phyloP scores from a whole-genome alignment of 2,797 vertebrate genomes.

The Avahi laniger region DNA sequence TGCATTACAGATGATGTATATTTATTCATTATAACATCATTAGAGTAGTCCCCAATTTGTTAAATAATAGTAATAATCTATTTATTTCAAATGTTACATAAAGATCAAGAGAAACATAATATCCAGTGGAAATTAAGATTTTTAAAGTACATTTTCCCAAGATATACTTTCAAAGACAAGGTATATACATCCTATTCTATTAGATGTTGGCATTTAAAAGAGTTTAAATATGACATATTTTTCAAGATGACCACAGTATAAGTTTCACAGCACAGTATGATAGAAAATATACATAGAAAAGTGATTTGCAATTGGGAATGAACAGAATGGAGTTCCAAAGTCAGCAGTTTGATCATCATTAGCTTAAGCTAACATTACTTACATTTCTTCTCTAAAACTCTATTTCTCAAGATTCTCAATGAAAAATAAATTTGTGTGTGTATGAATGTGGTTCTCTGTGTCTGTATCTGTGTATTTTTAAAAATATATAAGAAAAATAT shows the following conservation, averaged over 20 bases:
- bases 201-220: not conserved
- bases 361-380: not conserved
- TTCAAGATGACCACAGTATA: not conserved
- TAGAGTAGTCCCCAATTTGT: slow-evolving; percentile 71
- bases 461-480: not conserved
- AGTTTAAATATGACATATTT: not conserved
- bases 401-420: not conserved
- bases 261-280: not conserved
- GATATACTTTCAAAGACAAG: not conserved
- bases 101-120: not conserved
- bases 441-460: not conserved
- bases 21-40: slow-evolving; percentile 72
- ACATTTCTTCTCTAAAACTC: not conserved
- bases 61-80: not conserved
- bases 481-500: not conserved
- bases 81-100: not conserved
- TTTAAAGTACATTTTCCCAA: not conserved
- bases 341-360: not conserved
- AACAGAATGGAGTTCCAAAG: not conserved
- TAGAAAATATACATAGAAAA: not conserved
- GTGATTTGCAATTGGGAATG: not conserved
- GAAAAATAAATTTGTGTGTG: not conserved
- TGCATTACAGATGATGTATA: slow-evolving; percentile 64
- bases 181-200: not conserved
- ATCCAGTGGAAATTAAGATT: not conserved